Evolutionary conservation across 2,797 vertebrate genomes (phyloP), one percentile per base, ranked within the genome.

Genomic region (Momotus momota): DNA sequence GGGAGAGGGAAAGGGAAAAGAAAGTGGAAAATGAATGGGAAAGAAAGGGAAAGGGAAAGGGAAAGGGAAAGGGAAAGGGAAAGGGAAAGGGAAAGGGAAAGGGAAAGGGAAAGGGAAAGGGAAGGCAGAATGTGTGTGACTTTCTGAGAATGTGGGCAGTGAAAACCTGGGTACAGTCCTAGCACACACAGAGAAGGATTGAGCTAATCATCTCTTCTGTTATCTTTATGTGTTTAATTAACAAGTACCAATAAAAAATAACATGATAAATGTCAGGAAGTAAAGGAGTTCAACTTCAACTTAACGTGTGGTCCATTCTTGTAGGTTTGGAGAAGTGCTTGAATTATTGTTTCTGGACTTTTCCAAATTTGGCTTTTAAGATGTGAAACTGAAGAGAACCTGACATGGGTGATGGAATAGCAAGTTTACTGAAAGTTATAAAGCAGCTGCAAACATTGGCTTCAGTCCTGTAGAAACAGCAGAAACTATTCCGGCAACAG

Each of bases 371-470:
- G 14, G 55, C 23, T 94, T 94, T 83, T 60, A 64, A 61, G 25
- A 69, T 29, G 8, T 54, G 58, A 86, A 86, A 49, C 20, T 43
- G 29, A 88, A 49, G n/a, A 64, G 10, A 94, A 61, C 16, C 14
- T 91, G 75, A 86, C 65, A 54, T 7, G 52, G 23, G 38, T 78
- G 43, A 88, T 78, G 10, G 72, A 91, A 81, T 11, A 65, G 49
- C 15, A 84, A 94, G 31, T 80, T 93, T 67, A 65, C 62, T 43
- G 29, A 80, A 88, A 87, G 46, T 61, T 81, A 23, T 43, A 74
- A 82, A 71, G 11, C 92, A 97, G 86, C 90, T 97, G 92, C 65
- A 93, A 81, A 69, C 71, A 43, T 83, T 95, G 94, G 94, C 91
- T 75, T 87, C n/a, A 29, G 61, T 87, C 61, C 92, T 72, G 23